Evolutionary conservation across 2,888 invertebrate species (phyloP).

Genomic region (Trichacis sp.): DNA sequence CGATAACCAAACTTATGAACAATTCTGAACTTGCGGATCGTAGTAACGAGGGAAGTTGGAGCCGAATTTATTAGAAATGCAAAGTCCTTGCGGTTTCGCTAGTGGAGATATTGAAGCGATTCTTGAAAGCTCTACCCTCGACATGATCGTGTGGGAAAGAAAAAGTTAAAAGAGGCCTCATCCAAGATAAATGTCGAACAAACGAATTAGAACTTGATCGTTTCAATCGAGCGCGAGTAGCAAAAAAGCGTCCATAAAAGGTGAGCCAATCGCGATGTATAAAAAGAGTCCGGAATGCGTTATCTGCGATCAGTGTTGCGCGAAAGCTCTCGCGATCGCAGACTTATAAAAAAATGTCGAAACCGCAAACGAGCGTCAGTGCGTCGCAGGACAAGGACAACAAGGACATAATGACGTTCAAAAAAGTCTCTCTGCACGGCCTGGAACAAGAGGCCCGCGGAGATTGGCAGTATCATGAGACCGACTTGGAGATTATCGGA

Average conservation of each 20-base stretch:
- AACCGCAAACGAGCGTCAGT: conserved; percentile 56
- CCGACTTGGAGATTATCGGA: conserved; percentile 83
- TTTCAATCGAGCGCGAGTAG: no score
- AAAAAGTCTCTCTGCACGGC: conserved; percentile 58
- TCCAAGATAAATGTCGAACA: no score
- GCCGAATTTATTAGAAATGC: conserved; percentile 40
- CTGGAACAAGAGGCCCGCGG: conserved; percentile 67
- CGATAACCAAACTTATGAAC: conserved; percentile 44
- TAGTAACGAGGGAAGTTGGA: conserved; percentile 42
- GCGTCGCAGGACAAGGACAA: conserved; percentile 57
- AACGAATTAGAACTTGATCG: no score
- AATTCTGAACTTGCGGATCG: conserved; percentile 40
- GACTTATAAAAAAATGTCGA: conserved; percentile 62
- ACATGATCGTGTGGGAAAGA: no score
- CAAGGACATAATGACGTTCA: conserved; percentile 64
- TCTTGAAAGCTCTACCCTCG: conserved; percentile 26
- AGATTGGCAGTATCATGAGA: conserved; percentile 73
- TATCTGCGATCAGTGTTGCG: conserved; percentile 53
- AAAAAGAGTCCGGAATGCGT: conserved; percentile 48
- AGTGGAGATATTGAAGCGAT: conserved; percentile 43
- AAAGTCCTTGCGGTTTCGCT: conserved; percentile 38
- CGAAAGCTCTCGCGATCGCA: conserved; percentile 43
- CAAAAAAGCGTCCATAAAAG: no score
- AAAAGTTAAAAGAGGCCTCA: no score
- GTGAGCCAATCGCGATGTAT: no score